Evolutionary conservation across 2,888 invertebrate species (phyloP).

Genomic region (Lacanobia wlatinum): DNA sequence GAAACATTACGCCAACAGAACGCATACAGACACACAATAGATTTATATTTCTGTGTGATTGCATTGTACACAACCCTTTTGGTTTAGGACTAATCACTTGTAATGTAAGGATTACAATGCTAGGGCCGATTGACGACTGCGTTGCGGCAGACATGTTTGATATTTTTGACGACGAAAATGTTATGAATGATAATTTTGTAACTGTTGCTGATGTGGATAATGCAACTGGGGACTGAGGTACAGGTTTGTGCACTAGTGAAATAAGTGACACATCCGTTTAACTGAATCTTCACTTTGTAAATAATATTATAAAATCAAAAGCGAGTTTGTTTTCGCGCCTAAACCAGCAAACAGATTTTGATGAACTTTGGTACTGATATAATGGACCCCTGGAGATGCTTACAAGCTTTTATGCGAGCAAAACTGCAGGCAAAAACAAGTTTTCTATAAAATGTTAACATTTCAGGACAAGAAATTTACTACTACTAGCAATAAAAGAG

Average conservation of each 20-base stretch:
- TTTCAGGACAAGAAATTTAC: too few relatives aligned
- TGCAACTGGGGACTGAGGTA: not conserved
- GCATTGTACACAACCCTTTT: constrained; percentile 66
- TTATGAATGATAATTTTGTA: constrained; percentile 25
- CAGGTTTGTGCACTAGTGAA: not conserved
- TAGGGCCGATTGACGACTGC: constrained; percentile 52
- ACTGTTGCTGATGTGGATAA: not conserved
- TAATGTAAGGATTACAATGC: constrained; percentile 64
- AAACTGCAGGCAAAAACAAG: too few relatives aligned
- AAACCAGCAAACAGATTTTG: too few relatives aligned
- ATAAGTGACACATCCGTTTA: not conserved
- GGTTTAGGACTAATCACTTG: constrained; percentile 57
- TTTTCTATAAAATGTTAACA: too few relatives aligned
- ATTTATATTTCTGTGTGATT: constrained; percentile 66
- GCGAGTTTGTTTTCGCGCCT: too few relatives aligned
- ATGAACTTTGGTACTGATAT: too few relatives aligned
- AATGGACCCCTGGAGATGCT: too few relatives aligned
- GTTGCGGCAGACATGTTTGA: constrained; percentile 47
- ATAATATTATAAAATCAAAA: too few relatives aligned
- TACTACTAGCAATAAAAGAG: too few relatives aligned
- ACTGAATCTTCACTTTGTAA: too few relatives aligned
- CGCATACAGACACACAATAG: constrained; percentile 57
- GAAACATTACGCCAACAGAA: constrained; percentile 54
- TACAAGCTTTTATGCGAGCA: too few relatives aligned
- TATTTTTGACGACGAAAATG: constrained; percentile 42